Evolutionary conservation across 1,140 invertebrate species (phyloP), one percentile per base, ranked within the genome.

Genomic region (Nasonia giraulti): DNA sequence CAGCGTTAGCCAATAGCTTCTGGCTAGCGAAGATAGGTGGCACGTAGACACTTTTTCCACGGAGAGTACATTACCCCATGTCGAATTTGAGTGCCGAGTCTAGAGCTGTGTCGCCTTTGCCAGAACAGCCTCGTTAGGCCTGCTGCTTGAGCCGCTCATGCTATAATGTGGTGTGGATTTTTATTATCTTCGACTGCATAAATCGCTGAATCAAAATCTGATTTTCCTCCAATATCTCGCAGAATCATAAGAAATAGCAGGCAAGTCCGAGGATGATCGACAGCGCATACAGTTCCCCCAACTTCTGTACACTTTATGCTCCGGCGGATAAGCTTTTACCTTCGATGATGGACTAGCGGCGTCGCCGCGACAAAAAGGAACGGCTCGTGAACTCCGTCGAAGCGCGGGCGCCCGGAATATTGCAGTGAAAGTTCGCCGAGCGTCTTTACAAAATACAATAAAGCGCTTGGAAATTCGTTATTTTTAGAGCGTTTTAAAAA

Each of bases 401-500:
- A 0, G 17, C 17, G 17, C 14, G 17, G 4, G 17, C 14, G 4
- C 33, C 33, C 2, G 20, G 68, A 27, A 27, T 71, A 71, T 71
- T 71, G 68, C 68, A 31, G 68, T 31, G 68, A 71, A 71, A 71
- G 68, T 71, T 62, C 27, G 14, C 17, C 68, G 68, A 2, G 20
- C 6, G 10, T 27, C 8, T 71, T 33, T 71, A 7, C 10, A 71
- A 68, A 71, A 33, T 71, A 33, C 31, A 71, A 31, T 27, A 27
- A 27, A 33, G 68, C 66, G 66, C 55, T 62, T 7, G 55, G 50
- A 55, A 17, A 55, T 55, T 55, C 17, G 10, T 71, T 71, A 71
- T 31, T 71, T 71, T 71, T 71, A 71, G 8, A n/a, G 10, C 27
- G 68, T n/a, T 71, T 71, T 71, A 71, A 71, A 71, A 71, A 71